These are phyloP conservation scores for Hippocampus comes DNA, from an alignment of 2,113 vertebrate genomes.

Conservation along the genomic window DNA sequence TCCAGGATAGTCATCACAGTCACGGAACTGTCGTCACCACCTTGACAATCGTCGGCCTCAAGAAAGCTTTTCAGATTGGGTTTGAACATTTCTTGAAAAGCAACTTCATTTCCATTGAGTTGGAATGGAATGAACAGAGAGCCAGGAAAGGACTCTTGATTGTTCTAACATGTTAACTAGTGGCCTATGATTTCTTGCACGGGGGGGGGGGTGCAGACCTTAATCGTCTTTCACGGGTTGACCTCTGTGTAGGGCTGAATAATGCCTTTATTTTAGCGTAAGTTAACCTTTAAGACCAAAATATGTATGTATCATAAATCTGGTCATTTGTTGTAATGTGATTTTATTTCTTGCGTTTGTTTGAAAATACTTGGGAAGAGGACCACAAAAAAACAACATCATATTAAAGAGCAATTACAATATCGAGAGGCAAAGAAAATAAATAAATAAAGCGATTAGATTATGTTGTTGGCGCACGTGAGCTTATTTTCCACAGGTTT, in stretches of 20 bases:
- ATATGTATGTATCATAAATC: too few relatives aligned
- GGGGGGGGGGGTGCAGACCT: not conserved
- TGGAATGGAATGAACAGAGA: slow-evolving; percentile 18
- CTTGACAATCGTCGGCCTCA: slow-evolving; percentile 23
- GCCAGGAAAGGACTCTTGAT: slow-evolving; percentile 13
- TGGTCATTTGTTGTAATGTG: too few relatives aligned
- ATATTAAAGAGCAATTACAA: too few relatives aligned
- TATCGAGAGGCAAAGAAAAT: too few relatives aligned
- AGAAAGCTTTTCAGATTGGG: not conserved
- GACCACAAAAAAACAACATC: too few relatives aligned
- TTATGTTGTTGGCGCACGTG: not conserved
- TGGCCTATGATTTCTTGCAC: too few relatives aligned
- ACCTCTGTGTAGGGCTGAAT: not conserved
- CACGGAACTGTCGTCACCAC: slow-evolving; percentile 28
- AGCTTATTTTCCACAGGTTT: slow-evolving; percentile 14
- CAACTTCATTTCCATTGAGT: slow-evolving; percentile 12
- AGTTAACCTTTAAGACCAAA: too few relatives aligned
- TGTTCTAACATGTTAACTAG: not conserved
- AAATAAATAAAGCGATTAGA: too few relatives aligned
- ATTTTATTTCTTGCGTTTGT: too few relatives aligned
- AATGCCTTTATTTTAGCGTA: too few relatives aligned
- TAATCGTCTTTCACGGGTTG: not conserved
- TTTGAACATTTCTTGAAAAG: slow-evolving; percentile 16
- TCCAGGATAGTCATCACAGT: slow-evolving; percentile 25
- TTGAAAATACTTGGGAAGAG: too few relatives aligned